These are phyloP conservation scores for Volucella bombylans DNA, from an alignment of 2,888 invertebrate species.

Conservation along the genomic window DNA sequence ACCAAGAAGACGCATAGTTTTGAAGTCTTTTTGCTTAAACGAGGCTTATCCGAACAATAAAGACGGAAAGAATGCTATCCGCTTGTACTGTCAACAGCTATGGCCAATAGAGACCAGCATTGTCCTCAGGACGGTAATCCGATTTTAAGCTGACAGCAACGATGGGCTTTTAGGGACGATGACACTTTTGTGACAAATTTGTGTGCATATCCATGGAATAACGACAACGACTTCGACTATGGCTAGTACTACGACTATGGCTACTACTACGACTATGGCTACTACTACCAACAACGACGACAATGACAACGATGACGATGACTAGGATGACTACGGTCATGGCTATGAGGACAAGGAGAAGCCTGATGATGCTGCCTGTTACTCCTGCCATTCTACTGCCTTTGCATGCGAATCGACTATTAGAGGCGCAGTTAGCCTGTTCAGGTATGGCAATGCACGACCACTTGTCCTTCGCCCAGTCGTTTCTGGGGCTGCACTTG, in stretches of 20 bases:
- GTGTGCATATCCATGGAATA: conserved; percentile 72
- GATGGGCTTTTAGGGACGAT: conserved; percentile 73
- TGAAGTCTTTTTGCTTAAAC: conserved; percentile 70
- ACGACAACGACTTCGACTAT: conserved; percentile 29
- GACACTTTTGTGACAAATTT: conserved; percentile 73
- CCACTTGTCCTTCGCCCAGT: conserved; percentile 40
- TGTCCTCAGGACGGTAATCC: conserved; percentile 71
- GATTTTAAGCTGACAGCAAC: conserved; percentile 74
- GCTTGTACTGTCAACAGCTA: conserved; percentile 70
- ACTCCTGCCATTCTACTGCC: not conserved
- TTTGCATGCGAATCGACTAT: conserved; percentile 36
- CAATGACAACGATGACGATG: conserved; percentile 5
- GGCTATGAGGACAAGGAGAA: not conserved
- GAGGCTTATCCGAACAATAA: conserved; percentile 73
- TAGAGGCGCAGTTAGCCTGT: not conserved
- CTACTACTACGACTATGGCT: not conserved
- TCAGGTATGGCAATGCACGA: not conserved
- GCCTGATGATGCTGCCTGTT: too few species aligned
- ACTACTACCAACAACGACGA: conserved; percentile 7
- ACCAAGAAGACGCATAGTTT: conserved; percentile 64
- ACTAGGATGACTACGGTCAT: conserved; percentile 16
- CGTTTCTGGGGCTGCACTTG: conserved; percentile 40
- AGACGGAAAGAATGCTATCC: conserved; percentile 72
- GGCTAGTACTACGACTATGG: conserved; percentile 17
- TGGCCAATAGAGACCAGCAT: conserved; percentile 58